Percentiles rank a stretch among this genome's conserved stretches.
Evolutionary conservation across 2,113 vertebrate species (phyloP).

Genomic region (Anolis carolinensis): DNA sequence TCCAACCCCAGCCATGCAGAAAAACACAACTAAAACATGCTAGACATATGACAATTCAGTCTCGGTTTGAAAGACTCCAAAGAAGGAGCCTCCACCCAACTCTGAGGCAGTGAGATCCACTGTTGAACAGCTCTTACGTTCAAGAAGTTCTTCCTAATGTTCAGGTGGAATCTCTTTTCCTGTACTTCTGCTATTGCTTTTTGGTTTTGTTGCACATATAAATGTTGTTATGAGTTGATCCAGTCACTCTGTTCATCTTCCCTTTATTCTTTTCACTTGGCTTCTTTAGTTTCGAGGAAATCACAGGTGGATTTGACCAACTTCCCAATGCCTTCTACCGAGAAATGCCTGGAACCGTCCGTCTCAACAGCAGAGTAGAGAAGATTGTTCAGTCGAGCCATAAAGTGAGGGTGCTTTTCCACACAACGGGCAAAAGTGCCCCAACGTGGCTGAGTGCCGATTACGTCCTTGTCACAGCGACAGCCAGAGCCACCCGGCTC

Average conservation of each 20-base stretch:
- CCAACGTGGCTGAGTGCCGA: slow-evolving; percentile 61
- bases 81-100: no score
- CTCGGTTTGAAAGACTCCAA: no score
- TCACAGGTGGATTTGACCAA: slow-evolving; percentile 44
- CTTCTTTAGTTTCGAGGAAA: slow-evolving; percentile 44
- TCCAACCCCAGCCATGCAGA: no score
- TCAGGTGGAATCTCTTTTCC: no score
- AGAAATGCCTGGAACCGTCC: slow-evolving; percentile 11
- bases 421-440: slow-evolving; percentile 10
- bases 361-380: slow-evolving; percentile 3
- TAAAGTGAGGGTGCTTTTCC: slow-evolving; percentile 5
- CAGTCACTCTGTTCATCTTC: background rate
- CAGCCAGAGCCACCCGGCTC: slow-evolving; percentile 79
- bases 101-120: no score
- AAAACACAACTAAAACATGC: no score
- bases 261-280: background rate
- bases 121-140: no score
- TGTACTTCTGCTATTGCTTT: background rate
- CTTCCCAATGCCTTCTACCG: slow-evolving; percentile 32
- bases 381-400: background rate
- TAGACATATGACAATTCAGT: no score
- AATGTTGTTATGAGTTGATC: background rate
- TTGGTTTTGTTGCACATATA: background rate
- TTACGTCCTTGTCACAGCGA: slow-evolving; percentile 75
- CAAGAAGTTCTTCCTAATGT: no score